Evolutionary conservation across 2,888 invertebrate genomes (phyloP).

Genomic region (Agrochola macilenta): DNA sequence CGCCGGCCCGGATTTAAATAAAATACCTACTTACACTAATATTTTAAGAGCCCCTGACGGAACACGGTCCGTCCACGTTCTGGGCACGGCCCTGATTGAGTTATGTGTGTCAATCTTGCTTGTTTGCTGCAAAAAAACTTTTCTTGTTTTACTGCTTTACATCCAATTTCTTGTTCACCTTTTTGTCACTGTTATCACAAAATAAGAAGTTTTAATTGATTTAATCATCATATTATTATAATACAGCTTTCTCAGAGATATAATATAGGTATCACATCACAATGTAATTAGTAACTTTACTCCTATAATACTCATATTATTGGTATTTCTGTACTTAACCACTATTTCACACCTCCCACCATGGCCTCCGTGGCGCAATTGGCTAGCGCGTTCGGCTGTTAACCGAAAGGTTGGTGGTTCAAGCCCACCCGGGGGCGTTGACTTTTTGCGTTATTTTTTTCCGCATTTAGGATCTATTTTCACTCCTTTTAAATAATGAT

Average conservation of each 20-base stretch:
- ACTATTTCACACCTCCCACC: constrained; percentile 31
- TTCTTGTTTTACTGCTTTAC: neutral
- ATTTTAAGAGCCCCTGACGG: neutral
- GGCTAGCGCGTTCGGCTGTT: constrained; percentile 99
- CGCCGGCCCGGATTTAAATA: neutral
- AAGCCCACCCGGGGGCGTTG: constrained; percentile 98
- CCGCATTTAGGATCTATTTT: neutral
- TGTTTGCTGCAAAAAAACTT: neutral
- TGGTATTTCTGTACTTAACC: neutral
- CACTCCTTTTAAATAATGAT: neutral
- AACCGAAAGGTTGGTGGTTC: constrained; percentile 99
- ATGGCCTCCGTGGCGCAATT: constrained; percentile 97
- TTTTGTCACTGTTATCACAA: neutral
- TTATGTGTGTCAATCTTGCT: neutral
- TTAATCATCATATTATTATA: neutral
- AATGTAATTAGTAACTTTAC: neutral
- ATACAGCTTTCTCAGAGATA: neutral
- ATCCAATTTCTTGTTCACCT: neutral
- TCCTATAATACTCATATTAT: neutral
- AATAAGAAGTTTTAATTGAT: neutral
- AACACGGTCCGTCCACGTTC: neutral
- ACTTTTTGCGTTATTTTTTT: constrained; percentile 25
- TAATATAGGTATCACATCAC: neutral
- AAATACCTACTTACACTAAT: too few relatives aligned
- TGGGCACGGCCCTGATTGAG: neutral